Conservation (phyloP, 2,113 vertebrate genomes). For the Eudorcas thomsonii region DNA sequence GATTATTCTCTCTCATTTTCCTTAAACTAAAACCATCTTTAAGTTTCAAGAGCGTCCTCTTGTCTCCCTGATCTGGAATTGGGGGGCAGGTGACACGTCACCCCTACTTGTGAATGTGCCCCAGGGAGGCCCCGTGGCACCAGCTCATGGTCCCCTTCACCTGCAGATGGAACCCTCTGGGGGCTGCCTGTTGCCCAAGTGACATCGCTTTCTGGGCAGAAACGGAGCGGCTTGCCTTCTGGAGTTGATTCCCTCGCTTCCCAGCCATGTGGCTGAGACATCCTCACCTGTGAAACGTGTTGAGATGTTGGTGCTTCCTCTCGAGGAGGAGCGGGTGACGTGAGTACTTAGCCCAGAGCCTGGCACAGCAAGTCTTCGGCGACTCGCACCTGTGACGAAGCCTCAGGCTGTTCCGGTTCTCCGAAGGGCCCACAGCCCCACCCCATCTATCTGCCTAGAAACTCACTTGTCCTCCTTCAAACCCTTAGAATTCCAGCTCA, state of each 20-base stretch:
- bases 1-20: background rate
- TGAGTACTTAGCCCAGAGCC: fast-evolving
- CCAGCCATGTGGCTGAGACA: fast-evolving
- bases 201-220: background rate
- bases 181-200: background rate
- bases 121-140: fast-evolving
- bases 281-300: background rate
- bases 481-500: background rate
- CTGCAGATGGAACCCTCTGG: background rate
- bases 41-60: background rate
- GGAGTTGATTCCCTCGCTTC: too few species aligned
- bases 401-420: fast-evolving
- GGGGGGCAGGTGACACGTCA: background rate
- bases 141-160: fast-evolving
- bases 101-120: background rate
- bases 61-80: background rate
- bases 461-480: background rate
- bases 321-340: fast-evolving
- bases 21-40: background rate
- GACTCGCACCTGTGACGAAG: fast-evolving
- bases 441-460: background rate
- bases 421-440: too few species aligned
- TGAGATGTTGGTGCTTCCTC: fast-evolving
- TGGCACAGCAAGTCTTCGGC: fast-evolving
- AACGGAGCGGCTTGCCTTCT: background rate